Conservation (phyloP, 1,140 invertebrate species). For the Eueides isabella region DNA sequence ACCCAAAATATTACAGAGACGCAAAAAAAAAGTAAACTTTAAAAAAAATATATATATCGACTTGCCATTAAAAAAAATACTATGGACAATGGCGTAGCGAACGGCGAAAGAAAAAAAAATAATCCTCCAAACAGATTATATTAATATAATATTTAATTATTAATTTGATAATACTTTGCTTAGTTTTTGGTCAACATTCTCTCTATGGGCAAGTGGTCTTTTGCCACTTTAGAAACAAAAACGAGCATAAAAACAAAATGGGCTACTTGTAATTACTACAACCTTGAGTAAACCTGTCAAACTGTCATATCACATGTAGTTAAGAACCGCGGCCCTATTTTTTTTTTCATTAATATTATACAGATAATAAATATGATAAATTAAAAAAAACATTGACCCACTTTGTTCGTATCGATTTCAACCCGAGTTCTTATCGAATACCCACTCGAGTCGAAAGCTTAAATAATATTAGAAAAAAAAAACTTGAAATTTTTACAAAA, state of each 20-base stretch:
- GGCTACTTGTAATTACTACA: conserved; percentile 13
- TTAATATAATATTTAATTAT: conserved; percentile 1
- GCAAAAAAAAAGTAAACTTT: background rate
- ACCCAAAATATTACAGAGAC: background rate
- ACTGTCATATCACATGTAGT: conserved; percentile 12
- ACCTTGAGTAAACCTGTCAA: conserved; percentile 12
- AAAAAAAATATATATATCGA: background rate
- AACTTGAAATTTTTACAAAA: conserved; percentile 30
- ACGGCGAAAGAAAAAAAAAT: background rate
- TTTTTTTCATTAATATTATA: conserved; percentile 15
- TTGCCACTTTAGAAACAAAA: conserved; percentile 13
- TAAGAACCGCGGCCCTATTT: conserved; percentile 14
- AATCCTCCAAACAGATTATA: conserved; percentile 7
- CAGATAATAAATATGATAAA: conserved; percentile 26
- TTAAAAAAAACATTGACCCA: conserved; percentile 37
- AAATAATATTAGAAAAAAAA: conserved; percentile 27
- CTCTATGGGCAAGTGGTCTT: background rate
- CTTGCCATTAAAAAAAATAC: conserved; percentile 4
- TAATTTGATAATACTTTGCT: conserved; percentile 12
- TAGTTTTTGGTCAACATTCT: conserved; percentile 9
- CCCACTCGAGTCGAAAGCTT: conserved; percentile 20
- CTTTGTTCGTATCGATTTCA: conserved; percentile 37
- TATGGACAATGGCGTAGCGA: conserved; percentile 8
- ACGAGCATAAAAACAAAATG: background rate
- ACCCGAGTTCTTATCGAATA: conserved; percentile 28